Conservation (phyloP, 2,888 invertebrate species). For the Cephus rjabovi region DNA sequence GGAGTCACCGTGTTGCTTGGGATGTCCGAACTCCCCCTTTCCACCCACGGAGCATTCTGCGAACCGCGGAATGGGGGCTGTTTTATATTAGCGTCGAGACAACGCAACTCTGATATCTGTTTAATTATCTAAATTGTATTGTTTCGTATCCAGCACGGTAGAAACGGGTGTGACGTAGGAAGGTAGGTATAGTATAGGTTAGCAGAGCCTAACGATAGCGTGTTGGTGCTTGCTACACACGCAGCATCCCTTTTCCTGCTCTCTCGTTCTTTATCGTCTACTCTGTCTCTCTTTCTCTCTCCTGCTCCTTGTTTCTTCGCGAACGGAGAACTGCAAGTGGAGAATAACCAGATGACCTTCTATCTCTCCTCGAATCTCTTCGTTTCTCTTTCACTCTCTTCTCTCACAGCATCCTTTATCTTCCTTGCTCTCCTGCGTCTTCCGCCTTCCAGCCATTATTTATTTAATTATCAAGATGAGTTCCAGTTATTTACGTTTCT, state of each 20-base stretch:
- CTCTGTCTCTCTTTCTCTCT: constrained; percentile 6
- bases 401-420: constrained; percentile 30
- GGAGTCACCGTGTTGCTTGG: background rate
- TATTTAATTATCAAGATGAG: constrained; percentile 28
- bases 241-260: constrained; percentile 4
- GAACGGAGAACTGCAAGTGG: background rate
- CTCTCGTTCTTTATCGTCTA: constrained; percentile 17
- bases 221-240: constrained; percentile 20
- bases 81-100: constrained; percentile 44
- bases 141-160: constrained; percentile 34
- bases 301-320: constrained; percentile 3
- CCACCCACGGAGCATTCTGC: background rate
- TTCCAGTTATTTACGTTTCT: constrained; percentile 29
- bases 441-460: constrained; percentile 37
- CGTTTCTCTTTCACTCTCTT: constrained; percentile 31
- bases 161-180: constrained; percentile 14
- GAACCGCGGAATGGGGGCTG: constrained; percentile 12
- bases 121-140: constrained; percentile 58
- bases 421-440: constrained; percentile 33
- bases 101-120: constrained; percentile 47
- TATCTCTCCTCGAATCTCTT: constrained; percentile 8
- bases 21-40: background rate
- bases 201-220: background rate
- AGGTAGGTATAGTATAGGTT: background rate
- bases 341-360: constrained; percentile 8